Evolutionary conservation across 2,888 invertebrate genomes (phyloP), one percentile per base, ranked within the genome.

Genomic region (Notodonta dromedarius): DNA sequence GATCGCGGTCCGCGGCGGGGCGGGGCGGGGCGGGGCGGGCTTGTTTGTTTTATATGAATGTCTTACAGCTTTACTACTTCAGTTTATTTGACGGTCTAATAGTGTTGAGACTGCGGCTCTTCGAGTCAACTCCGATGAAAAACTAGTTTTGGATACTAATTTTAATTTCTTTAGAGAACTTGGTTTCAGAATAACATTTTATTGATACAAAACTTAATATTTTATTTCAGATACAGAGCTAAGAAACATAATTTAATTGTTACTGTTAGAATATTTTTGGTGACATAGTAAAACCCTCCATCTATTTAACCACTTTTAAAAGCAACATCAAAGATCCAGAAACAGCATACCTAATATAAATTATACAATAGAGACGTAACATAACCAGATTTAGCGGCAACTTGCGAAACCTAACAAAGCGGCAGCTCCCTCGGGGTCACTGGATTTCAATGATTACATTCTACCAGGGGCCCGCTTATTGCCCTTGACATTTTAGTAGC

Each of bases 371-470:
- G 39, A 54, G 39, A n/a, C 54, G 39, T 35, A 54, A 39, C 54
- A 39, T 39, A 54, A 54, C 54, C 54, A 39, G 39, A 54, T 54
- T 54, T 14, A 14, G 39, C 54, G 14, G 54, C 14, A 54, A 54
- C n/a, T 54, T 39, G 39, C 24, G 51, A 42, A 24, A 5, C 14
- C 52, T 40, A 52, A 52, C 57, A 58, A 24, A 58, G 24, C 40
- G 14, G 40, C 13, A 7, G 11, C 42, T 58, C 58, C 58, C 57
- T 53, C 42, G 13, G 52, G 40, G 32, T 13, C 58, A 16, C 58
- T 58, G 58, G 24, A 52, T 40, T 52, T 58, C 58, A 42, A 24
- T 42, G 58, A 58, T 52, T 58, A 58, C 39, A 14, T 39, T 50
- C 57, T 51, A 32, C 52, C 24, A 51, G 58, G 24, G 51, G 35